phyloP scores from a whole-genome alignment of 2,888 invertebrate species.

The Synergus laeviventris region DNA sequence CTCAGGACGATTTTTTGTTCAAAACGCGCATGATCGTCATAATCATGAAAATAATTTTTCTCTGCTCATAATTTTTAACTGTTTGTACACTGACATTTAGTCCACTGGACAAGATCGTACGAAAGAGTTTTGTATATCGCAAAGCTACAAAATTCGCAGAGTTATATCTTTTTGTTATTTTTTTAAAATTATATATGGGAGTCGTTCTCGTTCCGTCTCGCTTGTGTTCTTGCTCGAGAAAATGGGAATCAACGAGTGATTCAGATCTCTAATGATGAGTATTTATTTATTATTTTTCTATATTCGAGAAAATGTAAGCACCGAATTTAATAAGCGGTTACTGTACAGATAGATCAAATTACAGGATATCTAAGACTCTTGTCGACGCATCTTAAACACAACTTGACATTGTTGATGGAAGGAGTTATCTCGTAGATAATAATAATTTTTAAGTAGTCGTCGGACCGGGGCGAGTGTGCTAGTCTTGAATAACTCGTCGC shows the following conservation, averaged over 20 bases:
- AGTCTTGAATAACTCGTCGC: constrained; percentile 51
- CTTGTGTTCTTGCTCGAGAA: constrained; percentile 27
- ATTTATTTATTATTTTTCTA: constrained; percentile 37
- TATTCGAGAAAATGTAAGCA: constrained; percentile 20
- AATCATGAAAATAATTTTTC: neutral
- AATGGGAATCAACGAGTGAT: constrained; percentile 21
- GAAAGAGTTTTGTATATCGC: constrained; percentile 47
- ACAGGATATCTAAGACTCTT: constrained; percentile 12
- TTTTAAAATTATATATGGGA: constrained; percentile 23
- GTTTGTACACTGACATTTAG: constrained; percentile 56
- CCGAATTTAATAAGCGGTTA: constrained; percentile 28
- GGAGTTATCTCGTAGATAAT: constrained; percentile 32
- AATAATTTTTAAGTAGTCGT: constrained; percentile 46
- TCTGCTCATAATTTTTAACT: constrained; percentile 36
- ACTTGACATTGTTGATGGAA: constrained; percentile 27
- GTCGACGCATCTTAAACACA: constrained; percentile 20
- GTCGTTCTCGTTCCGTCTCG: constrained; percentile 21
- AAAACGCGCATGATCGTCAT: neutral
- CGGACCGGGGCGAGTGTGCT: constrained; percentile 54
- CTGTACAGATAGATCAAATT: constrained; percentile 34
- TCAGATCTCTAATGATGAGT: constrained; percentile 18
- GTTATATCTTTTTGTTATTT: constrained; percentile 19
- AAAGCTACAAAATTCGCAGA: constrained; percentile 7
- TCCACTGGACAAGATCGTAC: constrained; percentile 45
- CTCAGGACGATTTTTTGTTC: constrained; percentile 32